Conservation (phyloP, 2,797 vertebrate genomes). For the Bradypodion pumilum region DNA sequence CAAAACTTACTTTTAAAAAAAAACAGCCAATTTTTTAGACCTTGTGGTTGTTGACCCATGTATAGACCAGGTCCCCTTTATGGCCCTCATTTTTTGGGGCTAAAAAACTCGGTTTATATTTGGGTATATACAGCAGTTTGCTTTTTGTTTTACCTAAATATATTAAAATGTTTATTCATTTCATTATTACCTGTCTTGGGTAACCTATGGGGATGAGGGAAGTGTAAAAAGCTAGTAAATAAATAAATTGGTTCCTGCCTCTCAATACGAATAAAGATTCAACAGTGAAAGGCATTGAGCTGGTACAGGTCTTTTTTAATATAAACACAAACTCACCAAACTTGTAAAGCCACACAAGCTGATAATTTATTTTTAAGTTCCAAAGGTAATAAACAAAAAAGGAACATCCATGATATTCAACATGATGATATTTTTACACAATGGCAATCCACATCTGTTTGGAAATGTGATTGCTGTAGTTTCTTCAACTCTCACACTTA, state of each 20-base stretch:
- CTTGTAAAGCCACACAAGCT: not conserved
- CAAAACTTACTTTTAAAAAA: too few species aligned
- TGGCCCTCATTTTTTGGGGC: too few species aligned
- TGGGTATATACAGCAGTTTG: too few species aligned
- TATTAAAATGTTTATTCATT: not conserved
- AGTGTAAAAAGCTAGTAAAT: not conserved
- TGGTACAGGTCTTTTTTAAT: not conserved
- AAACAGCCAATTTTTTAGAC: too few species aligned
- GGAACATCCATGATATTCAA: not conserved
- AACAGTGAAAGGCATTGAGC: not conserved
- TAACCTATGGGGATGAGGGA: not conserved
- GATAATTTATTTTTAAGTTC: not conserved
- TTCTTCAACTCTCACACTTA: not conserved
- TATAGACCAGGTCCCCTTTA: too few species aligned
- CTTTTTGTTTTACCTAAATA: not conserved
- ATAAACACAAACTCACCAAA: not conserved
- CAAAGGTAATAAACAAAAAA: not conserved
- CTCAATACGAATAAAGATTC: not conserved
- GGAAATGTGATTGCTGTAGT: not conserved
- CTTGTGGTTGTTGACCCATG: too few species aligned
- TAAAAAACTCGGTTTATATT: too few species aligned
- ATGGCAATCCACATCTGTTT: not conserved
- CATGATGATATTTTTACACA: not conserved
- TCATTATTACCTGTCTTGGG: not conserved
- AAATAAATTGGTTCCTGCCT: not conserved